Base-by-base conservation (phyloP, 2,888 invertebrate genomes). In the Rhagonycha lutea region DNA sequence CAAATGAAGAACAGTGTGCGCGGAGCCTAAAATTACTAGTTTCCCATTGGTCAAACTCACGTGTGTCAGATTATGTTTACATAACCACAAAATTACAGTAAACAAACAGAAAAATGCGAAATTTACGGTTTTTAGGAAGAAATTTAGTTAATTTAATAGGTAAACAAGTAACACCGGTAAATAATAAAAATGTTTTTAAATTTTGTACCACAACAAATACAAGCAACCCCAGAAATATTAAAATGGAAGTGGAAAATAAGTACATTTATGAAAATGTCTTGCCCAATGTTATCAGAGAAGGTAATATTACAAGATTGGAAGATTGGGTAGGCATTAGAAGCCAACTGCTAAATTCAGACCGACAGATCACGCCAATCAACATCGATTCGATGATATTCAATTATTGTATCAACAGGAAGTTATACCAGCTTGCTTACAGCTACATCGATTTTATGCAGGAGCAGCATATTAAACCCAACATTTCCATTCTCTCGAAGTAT, bases 311-410 rank as follows among this genome's bases (percentile, higher is more conserved):
- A 28, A 68, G 47, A 9, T 7, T 9, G 4, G 61, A 73, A 26
- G 75, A 78, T 14, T 91, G 91, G 90, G 74, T 82, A 4, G 70
- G 80, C 62, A 79, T 91, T 14, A 90, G 89, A 83, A 82, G 86
- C 32, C 85, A 88, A 77, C 81, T 90, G 65, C 81, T 91, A 14
- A 83, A 85, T 0, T 86, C 85, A 77, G 82, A 81, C 63, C 88
- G 88, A n/a, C 83, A 83, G 32, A 81, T 90, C 12, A 90, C 87
- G 68, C 78, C 86, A 61, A 87, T 88, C 61, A 93, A 91, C 84
- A 87, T 93, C 32, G 93, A 94, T 86, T 90, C 91, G 47, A 84
- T 90, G 0, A 88, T 94, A 61, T 83, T 94, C 61, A 90, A 90
- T 73, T 82, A 89, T 18, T 91, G 92, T 85, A 83, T 88, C 8